phyloP scores from a whole-genome alignment of 2,888 invertebrate species.

The Zonitis immaculata region DNA sequence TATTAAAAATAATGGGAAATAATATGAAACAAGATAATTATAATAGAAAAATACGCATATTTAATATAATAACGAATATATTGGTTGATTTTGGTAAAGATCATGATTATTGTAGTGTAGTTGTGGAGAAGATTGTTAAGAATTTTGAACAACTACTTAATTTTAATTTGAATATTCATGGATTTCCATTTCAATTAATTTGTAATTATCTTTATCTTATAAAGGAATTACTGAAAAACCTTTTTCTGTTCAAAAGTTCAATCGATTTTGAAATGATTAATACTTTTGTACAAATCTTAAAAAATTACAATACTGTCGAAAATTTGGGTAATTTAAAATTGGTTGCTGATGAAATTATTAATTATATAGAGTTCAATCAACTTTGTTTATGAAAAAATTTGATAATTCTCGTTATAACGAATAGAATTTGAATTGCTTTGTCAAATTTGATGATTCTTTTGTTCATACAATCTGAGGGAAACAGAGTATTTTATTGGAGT shows the following conservation, averaged over 20 bases:
- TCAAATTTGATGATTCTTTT: no score
- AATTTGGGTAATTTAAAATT: neutral
- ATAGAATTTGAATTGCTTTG: no score
- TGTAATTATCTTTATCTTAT: neutral
- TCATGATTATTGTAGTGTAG: neutral
- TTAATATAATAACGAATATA: neutral
- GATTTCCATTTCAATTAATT: neutral
- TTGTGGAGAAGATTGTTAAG: neutral
- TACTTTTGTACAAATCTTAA: neutral
- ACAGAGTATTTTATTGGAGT: no score
- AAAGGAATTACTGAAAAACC: neutral
- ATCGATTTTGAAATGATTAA: neutral
- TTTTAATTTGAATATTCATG: neutral
- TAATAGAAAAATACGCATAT: neutral
- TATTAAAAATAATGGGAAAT: neutral
- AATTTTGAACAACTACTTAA: neutral
- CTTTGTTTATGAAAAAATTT: neutral
- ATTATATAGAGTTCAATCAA: neutral
- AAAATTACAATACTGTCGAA: neutral
- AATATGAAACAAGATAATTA: neutral
- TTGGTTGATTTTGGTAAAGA: neutral
- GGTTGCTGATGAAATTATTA: neutral
- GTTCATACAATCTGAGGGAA: no score
- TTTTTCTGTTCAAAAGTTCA: neutral
- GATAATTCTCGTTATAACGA: no score